phyloP scores from a whole-genome alignment of 2,113 vertebrate species.

The Amblyopsis rosae region DNA sequence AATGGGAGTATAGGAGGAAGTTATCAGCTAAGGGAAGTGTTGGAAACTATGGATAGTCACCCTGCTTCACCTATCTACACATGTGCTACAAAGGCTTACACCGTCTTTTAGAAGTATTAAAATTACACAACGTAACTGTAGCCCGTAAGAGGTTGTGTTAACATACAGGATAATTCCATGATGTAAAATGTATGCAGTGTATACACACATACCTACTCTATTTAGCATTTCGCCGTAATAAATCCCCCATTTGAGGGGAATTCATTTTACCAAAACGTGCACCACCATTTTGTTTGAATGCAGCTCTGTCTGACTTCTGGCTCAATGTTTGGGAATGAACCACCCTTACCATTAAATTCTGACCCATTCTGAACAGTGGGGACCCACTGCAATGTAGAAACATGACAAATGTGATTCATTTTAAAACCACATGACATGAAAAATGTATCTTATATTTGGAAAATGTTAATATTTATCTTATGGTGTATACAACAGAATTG shows the following conservation, averaged over 20 bases:
- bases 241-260: too few relatives aligned
- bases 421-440: conserved; percentile 39
- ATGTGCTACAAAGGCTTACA: conserved; percentile 8
- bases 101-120: conserved; percentile 9
- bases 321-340: too few relatives aligned
- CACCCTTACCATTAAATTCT: too few relatives aligned
- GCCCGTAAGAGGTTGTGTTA: conserved; percentile 17
- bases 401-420: background rate
- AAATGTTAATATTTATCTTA: conserved; percentile 35
- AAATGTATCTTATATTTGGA: conserved; percentile 35
- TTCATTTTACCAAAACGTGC: too few relatives aligned
- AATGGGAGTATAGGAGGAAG: conserved; percentile 46
- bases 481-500: conserved; percentile 37
- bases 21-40: conserved; percentile 45
- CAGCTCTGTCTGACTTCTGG: too few relatives aligned
- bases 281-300: too few relatives aligned
- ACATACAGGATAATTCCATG: too few relatives aligned
- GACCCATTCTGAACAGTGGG: too few relatives aligned
- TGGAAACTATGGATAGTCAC: conserved; percentile 32
- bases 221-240: too few relatives aligned
- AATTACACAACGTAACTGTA: conserved; percentile 9
- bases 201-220: too few relatives aligned
- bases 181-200: too few relatives aligned
- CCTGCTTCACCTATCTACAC: conserved; percentile 37
- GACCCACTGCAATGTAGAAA: too few relatives aligned